These are phyloP conservation scores for Silurus asotus DNA, from an alignment of 2,113 vertebrate species.

Conservation along the genomic window DNA sequence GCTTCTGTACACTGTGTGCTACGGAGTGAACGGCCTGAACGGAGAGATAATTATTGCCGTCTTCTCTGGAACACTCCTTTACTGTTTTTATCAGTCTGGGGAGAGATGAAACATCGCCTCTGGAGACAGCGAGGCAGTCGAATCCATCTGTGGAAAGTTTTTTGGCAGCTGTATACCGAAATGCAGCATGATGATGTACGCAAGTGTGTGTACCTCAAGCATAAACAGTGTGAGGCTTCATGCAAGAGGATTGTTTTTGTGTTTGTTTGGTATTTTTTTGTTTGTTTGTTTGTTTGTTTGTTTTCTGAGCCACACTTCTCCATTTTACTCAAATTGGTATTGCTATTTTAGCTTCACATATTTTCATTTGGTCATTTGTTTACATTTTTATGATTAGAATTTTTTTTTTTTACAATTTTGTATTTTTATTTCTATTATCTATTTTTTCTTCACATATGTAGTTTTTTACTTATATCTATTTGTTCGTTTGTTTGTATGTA, in stretches of 20 bases:
- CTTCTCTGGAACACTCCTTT: conserved; percentile 42
- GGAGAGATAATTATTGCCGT: conserved; percentile 48
- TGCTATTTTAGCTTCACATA: background rate
- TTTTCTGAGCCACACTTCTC: background rate
- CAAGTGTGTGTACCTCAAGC: conserved; percentile 15
- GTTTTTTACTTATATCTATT: too few species aligned
- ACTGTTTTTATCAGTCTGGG: conserved; percentile 42
- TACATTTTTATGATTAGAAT: too few species aligned
- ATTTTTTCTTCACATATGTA: too few species aligned
- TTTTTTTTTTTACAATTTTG: background rate
- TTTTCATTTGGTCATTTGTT: too few species aligned
- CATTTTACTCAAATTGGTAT: background rate
- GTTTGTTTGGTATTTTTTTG: background rate
- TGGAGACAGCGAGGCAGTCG: conserved; percentile 39
- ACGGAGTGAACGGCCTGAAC: conserved; percentile 34
- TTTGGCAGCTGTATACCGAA: conserved; percentile 11
- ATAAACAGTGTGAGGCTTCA: conserved; percentile 10
- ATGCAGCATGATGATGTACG: conserved; percentile 15
- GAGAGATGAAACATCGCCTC: conserved; percentile 43
- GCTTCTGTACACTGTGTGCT: background rate
- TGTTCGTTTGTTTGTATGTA: too few species aligned
- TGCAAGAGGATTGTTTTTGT: background rate
- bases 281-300: background rate
- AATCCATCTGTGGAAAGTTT: conserved; percentile 48
- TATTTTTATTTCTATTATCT: too few species aligned